Evolutionary conservation across 2,888 invertebrate genomes (phyloP), one percentile per base, ranked within the genome.

Genomic region (Aleiodes leptofemur): DNA sequence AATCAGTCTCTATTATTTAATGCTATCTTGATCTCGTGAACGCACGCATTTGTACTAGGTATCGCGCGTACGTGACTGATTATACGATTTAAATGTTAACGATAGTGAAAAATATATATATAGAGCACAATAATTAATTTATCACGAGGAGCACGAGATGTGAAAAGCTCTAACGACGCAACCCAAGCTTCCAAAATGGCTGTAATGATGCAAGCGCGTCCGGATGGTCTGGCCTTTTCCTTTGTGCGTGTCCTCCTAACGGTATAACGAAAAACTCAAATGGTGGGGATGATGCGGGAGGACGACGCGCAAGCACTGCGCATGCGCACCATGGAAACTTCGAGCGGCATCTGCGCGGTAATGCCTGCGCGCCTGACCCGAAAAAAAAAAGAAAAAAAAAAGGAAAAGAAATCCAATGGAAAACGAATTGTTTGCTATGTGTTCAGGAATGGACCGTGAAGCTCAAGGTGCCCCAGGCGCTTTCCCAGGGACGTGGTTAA

Each of bases 141-240:
- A 34, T 68, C 56, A 75, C 71, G 71, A 53, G 66, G 23, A 23
- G 57, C 64, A 56, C 61, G 73, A 48, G 68, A 77, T 73, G 74
- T 69, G 51, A 70, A 70, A 53, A 56, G 43, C 55, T 70, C 53
- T 56, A 53, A 70, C 29, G 70, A 61, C 43, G 69, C 78, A 75
- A 68, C 69, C 83, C 85, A 88, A 89, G 89, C 89, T 89, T 89
- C 88, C 89, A 89, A 89, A 89, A 89, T 89, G 89, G 89, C 89
- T 86, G 89, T 86, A 83, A 83, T 84, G 87, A 86, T 87, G 88
- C 86, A 87, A 88, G 87, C 88, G 89, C 89, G 89, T 87, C 86
- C 83, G 78, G 79, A 79, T 81, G 78, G 82, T 83, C 85, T 81
- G 84, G 86, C 84, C 87, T 89, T 88, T 87, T 88, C 88, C 88